A percentile compares a stretch with the other conserved stretches of the same genome.
Evolutionary conservation across 2,888 invertebrate species (phyloP).

Genomic region (Spilosoma lubricipeda): DNA sequence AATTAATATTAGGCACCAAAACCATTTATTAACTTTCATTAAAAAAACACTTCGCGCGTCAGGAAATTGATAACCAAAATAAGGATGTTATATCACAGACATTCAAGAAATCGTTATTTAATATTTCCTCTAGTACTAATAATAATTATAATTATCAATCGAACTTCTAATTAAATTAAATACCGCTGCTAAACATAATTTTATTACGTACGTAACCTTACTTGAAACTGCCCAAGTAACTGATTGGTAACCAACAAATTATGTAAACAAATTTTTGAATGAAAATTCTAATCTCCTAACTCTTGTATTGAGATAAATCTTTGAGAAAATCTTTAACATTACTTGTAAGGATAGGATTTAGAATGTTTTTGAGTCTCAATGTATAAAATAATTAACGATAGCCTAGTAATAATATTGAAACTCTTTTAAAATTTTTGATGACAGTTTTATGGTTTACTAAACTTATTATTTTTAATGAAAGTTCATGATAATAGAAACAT

Average conservation of each 20-base stretch:
- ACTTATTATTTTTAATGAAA: too few species aligned
- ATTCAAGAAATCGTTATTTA: conserved; percentile 17
- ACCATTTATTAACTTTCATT: background rate
- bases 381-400: too few species aligned
- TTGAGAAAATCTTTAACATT: background rate
- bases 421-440: too few species aligned
- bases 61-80: conserved; percentile 8
- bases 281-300: background rate
- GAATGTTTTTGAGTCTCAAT: too few species aligned
- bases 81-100: conserved; percentile 18
- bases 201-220: background rate
- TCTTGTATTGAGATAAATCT: background rate
- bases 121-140: conserved; percentile 2
- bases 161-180: background rate
- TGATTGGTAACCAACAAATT: background rate
- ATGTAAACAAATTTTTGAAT: background rate
- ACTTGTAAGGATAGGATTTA: too few species aligned
- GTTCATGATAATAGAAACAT: too few species aligned
- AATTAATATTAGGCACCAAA: background rate
- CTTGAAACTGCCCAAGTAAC: background rate
- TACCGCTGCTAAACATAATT: background rate
- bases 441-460: too few species aligned
- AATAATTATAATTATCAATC: background rate
- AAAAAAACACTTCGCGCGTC: conserved; percentile 10
- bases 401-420: too few species aligned